phyloP scores from a whole-genome alignment of 2,888 invertebrate species.

The Athalia rosae region DNA sequence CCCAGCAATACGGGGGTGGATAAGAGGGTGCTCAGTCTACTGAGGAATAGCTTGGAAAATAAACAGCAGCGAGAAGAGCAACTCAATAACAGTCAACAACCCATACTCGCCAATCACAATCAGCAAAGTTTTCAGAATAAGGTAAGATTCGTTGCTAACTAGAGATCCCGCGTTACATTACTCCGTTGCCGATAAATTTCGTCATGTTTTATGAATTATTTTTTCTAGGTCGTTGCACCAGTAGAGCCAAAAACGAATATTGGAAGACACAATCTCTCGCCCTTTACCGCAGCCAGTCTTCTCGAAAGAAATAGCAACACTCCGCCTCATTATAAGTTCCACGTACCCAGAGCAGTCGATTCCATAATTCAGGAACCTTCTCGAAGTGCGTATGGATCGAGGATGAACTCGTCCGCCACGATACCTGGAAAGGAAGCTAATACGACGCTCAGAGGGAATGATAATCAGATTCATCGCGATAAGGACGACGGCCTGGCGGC shows the following conservation, averaged over 20 bases:
- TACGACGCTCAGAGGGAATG: conserved; percentile 63
- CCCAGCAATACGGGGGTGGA: conserved; percentile 76
- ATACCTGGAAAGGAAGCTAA: conserved; percentile 67
- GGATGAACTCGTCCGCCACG: conserved; percentile 64
- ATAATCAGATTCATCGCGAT: conserved; percentile 69
- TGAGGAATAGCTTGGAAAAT: conserved; percentile 83
- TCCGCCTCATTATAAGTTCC: conserved; percentile 78
- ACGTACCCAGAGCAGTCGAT: conserved; percentile 82
- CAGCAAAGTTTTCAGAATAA: conserved; percentile 70
- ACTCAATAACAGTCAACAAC: conserved; percentile 67
- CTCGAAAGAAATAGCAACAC: conserved; percentile 74
- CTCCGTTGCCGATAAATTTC: neutral
- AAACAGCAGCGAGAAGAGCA: conserved; percentile 73
- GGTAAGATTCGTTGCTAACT: conserved; percentile 51
- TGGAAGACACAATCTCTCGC: conserved; percentile 76
- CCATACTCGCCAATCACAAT: conserved; percentile 65
- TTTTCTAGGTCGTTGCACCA: conserved; percentile 66
- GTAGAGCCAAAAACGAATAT: conserved; percentile 74
- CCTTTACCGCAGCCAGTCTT: conserved; percentile 76
- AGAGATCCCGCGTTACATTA: neutral
- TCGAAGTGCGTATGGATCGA: conserved; percentile 65
- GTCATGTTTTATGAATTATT: neutral
- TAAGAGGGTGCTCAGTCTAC: conserved; percentile 81
- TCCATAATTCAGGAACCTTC: conserved; percentile 75
- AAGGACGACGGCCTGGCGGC: conserved; percentile 78